These are phyloP conservation scores for Pollenia angustigena DNA, from an alignment of 2,888 invertebrate species.

Conservation along the genomic window DNA sequence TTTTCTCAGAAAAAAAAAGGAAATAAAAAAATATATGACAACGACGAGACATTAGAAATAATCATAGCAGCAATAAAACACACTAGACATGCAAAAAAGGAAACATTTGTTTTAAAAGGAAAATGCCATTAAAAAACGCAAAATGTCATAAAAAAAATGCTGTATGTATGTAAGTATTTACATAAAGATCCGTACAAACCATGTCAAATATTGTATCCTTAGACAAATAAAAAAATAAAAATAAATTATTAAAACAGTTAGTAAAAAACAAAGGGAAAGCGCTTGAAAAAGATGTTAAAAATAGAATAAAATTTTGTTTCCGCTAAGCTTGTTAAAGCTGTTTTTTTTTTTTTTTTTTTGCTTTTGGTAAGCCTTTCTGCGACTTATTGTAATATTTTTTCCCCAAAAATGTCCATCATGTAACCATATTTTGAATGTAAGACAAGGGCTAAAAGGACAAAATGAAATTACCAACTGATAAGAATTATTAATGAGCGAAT, in stretches of 20 bases:
- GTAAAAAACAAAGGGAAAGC: constrained; percentile 5
- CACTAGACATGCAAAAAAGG: constrained; percentile 42
- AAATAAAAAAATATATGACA: constrained; percentile 54
- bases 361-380: no score
- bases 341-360: no score
- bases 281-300: constrained; percentile 42
- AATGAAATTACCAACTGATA: constrained; percentile 74
- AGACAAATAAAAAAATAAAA: background rate
- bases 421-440: constrained; percentile 21
- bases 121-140: constrained; percentile 32
- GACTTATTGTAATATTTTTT: no score
- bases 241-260: background rate
- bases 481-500: constrained; percentile 80
- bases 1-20: constrained; percentile 39
- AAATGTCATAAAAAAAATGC: constrained; percentile 65
- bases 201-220: background rate
- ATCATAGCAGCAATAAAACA: constrained; percentile 6
- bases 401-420: no score
- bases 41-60: constrained; percentile 49
- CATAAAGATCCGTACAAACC: background rate
- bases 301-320: constrained; percentile 53
- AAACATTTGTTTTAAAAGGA: constrained; percentile 41
- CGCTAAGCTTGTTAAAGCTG: background rate
- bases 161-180: no score
- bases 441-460: background rate